Evolutionary conservation across 2,113 vertebrate species (phyloP).

Genomic region (Thinocorus orbignyianus): DNA sequence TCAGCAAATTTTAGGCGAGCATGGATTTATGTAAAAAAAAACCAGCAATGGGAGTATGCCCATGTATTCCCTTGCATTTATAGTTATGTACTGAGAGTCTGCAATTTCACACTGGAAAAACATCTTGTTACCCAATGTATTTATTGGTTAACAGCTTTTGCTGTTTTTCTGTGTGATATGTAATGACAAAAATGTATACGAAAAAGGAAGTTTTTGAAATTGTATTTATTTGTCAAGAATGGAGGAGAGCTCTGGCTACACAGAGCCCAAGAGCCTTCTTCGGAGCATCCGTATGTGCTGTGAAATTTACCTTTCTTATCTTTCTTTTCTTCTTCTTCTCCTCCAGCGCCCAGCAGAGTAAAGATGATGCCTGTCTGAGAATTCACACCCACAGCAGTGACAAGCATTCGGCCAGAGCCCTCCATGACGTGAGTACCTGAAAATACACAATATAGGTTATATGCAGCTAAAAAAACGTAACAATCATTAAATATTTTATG

Average conservation of each 20-base stretch:
- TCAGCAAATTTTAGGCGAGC: neutral
- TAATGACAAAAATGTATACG: slow-evolving; percentile 15
- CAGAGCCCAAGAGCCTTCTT: neutral
- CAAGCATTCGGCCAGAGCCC: slow-evolving; percentile 95
- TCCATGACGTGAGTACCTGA: slow-evolving; percentile 99
- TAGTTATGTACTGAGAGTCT: neutral
- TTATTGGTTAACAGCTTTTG: slow-evolving; percentile 43
- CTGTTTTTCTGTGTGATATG: slow-evolving; percentile 33
- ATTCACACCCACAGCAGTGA: slow-evolving; percentile 95
- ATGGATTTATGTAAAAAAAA: neutral
- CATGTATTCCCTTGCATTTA: neutral
- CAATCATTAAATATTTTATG: neutral
- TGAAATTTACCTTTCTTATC: slow-evolving; percentile 92
- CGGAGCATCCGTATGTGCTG: neutral
- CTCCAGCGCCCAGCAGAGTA: slow-evolving; percentile 90
- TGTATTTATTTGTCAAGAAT: neutral
- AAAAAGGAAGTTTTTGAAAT: neutral
- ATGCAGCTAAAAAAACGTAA: neutral
- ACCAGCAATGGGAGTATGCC: neutral
- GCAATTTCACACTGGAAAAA: slow-evolving; percentile 42
- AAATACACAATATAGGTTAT: neutral
- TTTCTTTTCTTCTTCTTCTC: slow-evolving; percentile 96
- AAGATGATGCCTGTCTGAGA: slow-evolving; percentile 99
- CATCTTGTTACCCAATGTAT: slow-evolving; percentile 41
- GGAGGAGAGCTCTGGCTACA: neutral